Conservation (phyloP, 1,140 invertebrate species). For the Elymnias hypermnestra region DNA sequence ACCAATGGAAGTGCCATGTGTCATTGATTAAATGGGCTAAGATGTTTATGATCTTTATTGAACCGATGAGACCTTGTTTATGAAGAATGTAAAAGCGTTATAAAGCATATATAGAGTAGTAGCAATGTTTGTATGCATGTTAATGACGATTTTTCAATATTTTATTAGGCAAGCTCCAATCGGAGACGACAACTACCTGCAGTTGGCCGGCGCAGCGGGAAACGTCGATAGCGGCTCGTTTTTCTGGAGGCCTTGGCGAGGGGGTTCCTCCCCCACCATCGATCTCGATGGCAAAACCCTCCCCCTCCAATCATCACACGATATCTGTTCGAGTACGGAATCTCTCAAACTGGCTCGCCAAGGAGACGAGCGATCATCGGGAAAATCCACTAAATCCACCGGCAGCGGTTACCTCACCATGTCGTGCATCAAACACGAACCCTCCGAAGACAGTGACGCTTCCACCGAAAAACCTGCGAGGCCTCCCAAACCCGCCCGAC, state of each 20-base stretch:
- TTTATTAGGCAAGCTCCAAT: slow-evolving; percentile 86
- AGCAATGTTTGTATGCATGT: too few relatives aligned
- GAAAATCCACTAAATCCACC: slow-evolving; percentile 53
- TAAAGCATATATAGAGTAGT: too few relatives aligned
- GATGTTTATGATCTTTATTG: too few relatives aligned
- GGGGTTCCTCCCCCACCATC: slow-evolving; percentile 36
- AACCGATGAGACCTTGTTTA: too few relatives aligned
- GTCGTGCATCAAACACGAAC: slow-evolving; percentile 60
- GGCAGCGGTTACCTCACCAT: slow-evolving; percentile 67
- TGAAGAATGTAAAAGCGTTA: too few relatives aligned
- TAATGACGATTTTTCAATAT: too few relatives aligned
- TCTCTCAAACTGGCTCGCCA: slow-evolving; percentile 52
- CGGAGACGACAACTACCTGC: slow-evolving; percentile 91
- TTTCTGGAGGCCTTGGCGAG: slow-evolving; percentile 47
- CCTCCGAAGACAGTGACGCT: slow-evolving; percentile 57
- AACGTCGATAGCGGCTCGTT: slow-evolving; percentile 38
- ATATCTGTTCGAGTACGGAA: slow-evolving; percentile 61
- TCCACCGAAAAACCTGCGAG: slow-evolving; percentile 45
- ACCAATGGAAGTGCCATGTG: too few relatives aligned
- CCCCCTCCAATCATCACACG: slow-evolving; percentile 40
- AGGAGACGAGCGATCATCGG: slow-evolving; percentile 56
- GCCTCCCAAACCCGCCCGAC: slow-evolving; percentile 53
- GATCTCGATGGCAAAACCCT: slow-evolving; percentile 49
- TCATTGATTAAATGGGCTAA: too few relatives aligned
- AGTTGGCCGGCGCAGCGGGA: slow-evolving; percentile 56